Base-by-base conservation (phyloP, 2,888 invertebrate species). In the Heteromurus nitidus region DNA sequence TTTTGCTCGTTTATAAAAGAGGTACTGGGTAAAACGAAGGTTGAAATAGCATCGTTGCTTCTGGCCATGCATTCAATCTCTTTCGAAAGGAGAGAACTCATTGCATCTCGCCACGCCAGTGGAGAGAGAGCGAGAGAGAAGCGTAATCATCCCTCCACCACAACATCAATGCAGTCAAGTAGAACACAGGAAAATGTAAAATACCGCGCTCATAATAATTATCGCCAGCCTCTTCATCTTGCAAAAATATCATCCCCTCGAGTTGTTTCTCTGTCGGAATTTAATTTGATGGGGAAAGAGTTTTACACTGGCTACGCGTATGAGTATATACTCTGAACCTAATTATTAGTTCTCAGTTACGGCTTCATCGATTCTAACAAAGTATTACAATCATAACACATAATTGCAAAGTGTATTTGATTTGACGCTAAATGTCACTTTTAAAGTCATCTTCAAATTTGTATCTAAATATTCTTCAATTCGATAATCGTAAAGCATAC, bases 301-400 rank as follows among this genome's bases (percentile, higher is more conserved):
- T n/a, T 47, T n/a, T 47, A n/a, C 47, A 47, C n/a, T 11, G 47
- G 47, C 11, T n/a, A 47, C 47, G 11, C n/a, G 47, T 5, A 16
- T n/a, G n/a, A 3, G 36, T 36, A 47, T 47, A n/a, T 47, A 47
- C 11, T 22, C 55, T 22, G 47, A 62, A 20, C 47, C 30, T n/a
- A n/a, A 75, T 75, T 65, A 75, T 75, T 75, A 75, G 55, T 67
- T 65, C 55, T 31, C 64, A 65, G 53, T 67, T 75, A n/a, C n/a
- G n/a, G n/a, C n/a, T n/a, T n/a, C n/a, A n/a, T n/a, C n/a, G n/a
- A n/a, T n/a, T n/a, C n/a, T n/a, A n/a, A n/a, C n/a, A n/a, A n/a
- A n/a, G n/a, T n/a, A n/a, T n/a, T n/a, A n/a, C n/a, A n/a, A n/a
- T n/a, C n/a, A n/a, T n/a, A n/a, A n/a, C n/a, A n/a, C n/a, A n/a